phyloP scores from a whole-genome alignment of 2,797 vertebrate species.

The Rhynchotus rufescens region DNA sequence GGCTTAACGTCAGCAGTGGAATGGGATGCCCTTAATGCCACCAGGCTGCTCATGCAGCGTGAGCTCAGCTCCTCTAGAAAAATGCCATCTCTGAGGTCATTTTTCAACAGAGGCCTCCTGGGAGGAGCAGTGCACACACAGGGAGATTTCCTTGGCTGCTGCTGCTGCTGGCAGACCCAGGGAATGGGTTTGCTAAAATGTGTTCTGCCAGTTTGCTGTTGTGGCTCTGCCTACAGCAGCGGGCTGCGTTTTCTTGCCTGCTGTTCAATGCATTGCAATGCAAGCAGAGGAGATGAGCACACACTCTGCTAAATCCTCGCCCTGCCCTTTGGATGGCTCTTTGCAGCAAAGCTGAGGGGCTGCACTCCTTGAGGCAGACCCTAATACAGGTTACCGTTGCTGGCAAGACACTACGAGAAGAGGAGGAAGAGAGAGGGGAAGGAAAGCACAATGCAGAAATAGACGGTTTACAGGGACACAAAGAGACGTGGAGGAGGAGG shows the following conservation, averaged over 20 bases:
- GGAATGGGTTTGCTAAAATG: neutral
- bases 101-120: neutral
- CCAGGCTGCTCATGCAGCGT: neutral
- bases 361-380: neutral
- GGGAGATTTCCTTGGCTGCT: neutral
- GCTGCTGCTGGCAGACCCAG: neutral
- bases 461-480: neutral
- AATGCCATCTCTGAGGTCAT: neutral
- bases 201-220: neutral
- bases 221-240: slow-evolving; percentile 11
- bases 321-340: neutral
- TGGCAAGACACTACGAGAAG: neutral
- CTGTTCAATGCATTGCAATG: neutral
- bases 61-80: neutral
- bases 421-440: neutral
- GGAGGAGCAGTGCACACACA: neutral
- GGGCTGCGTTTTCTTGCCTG: neutral
- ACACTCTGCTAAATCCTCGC: neutral
- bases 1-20: neutral
- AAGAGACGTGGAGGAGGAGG: neutral
- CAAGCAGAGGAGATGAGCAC: neutral
- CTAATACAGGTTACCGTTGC: accelerated
- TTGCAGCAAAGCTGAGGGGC: neutral
- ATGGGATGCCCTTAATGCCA: neutral
- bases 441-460: neutral